Base-by-base conservation (phyloP, 1,140 invertebrate genomes). In the Lordiphosa mommai region DNA sequence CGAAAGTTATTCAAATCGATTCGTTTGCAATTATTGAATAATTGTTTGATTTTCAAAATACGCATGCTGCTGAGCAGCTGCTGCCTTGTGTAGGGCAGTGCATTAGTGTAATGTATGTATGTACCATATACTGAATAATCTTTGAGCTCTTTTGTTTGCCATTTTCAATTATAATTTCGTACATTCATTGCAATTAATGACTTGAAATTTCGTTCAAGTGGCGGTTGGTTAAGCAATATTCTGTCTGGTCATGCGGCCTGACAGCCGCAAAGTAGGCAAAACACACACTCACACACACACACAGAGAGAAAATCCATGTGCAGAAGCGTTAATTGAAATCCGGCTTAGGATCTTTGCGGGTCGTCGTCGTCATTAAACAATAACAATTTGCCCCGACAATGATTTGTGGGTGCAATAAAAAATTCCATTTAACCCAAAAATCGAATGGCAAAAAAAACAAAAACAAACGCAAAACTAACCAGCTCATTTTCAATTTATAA, bases 401-500 rank as follows among this genome's bases (percentile, higher is more conserved):
- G 73, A 79, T 79, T 79, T 79, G 73, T 79, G 74, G 20, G 59
- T 80, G 70, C 59, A 80, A 79, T 73, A 73, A 80, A 80, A 79
- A 73, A 60, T 50, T 27, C 55, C 65, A 79, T 79, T 80, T 79
- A 73, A 79, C 40, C 20, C 67, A 69, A 38, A 38, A 67, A 38
- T 17, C 27, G 27, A 51, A 52, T 27, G 48, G 33, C 49, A 52
- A 29, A 36, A 20, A 43, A 61, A 65, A 58, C 66, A 50, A 41
- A 66, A 37, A 38, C 47, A n/a, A 32, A 41, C 48, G 56, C 57
- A 61, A 67, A 80, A 82, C 76, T 82, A 80, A 82, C 76, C 74
- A 80, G 76, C 70, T 80, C 70, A 72, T 72, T 79, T 79, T 74
- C 76, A 80, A 80, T 80, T 82, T 80, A 80, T 74, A 74, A 82